Evolutionary conservation across 2,888 invertebrate species (phyloP).

Genomic region (Cryptops parisi): DNA sequence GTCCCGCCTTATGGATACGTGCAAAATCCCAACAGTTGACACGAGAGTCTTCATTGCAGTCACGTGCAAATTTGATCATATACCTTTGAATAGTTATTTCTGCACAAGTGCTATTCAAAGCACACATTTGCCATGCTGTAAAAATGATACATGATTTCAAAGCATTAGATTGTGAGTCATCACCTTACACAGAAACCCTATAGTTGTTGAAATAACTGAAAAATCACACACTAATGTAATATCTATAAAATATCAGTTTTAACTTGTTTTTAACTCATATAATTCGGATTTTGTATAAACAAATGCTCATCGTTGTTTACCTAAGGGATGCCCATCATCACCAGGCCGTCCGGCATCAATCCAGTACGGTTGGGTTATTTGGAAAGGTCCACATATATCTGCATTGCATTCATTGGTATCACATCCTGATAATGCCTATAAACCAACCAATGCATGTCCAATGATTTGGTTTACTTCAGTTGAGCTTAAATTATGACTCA

Average conservation of each 20-base stretch:
- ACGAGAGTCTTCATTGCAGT: constrained; percentile 20
- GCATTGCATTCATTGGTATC: neutral
- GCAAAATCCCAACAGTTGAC: constrained; percentile 21
- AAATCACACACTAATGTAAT: too few species aligned
- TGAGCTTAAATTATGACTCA: too few species aligned
- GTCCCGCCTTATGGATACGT: constrained; percentile 21
- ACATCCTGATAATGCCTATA: constrained; percentile 7
- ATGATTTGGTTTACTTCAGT: too few species aligned
- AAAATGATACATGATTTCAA: too few species aligned
- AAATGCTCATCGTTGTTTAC: too few species aligned
- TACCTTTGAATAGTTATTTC: constrained; percentile 2
- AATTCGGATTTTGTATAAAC: too few species aligned
- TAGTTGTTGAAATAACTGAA: too few species aligned
- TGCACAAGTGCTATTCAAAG: constrained; percentile 8
- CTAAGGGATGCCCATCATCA: neutral
- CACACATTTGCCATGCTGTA: constrained; percentile 2
- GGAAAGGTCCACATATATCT: constrained; percentile 60
- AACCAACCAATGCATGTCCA: too few species aligned
- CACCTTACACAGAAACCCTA: too few species aligned
- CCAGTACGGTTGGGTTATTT: constrained; percentile 79
- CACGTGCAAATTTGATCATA: constrained; percentile 15
- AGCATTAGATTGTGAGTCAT: too few species aligned
- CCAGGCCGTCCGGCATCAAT: constrained; percentile 46
- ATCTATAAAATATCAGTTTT: too few species aligned
- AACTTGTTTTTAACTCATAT: too few species aligned